Evolutionary conservation across 1,140 invertebrate genomes (phyloP).

Genomic region (Drosophila insularis): DNA sequence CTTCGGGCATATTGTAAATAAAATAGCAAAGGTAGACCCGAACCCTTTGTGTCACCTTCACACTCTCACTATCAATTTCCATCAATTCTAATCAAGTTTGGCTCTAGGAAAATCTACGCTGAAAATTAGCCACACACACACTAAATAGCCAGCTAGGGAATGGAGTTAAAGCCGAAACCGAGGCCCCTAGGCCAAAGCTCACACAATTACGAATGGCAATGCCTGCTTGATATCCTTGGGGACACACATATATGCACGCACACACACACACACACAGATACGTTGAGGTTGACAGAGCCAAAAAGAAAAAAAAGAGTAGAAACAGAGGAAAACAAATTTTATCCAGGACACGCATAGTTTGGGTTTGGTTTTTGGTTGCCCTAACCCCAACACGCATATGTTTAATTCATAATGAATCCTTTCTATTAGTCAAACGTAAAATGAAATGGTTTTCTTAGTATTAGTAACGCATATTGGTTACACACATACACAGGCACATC

Average conservation of each 20-base stretch:
- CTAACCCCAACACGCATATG: slow-evolving; percentile 48
- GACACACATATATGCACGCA: slow-evolving; percentile 18
- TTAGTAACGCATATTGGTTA: slow-evolving; percentile 73
- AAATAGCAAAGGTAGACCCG: slow-evolving; percentile 43
- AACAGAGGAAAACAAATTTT: slow-evolving; percentile 48
- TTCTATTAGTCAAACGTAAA: slow-evolving; percentile 80
- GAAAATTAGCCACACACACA: slow-evolving; percentile 61
- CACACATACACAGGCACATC: slow-evolving; percentile 44
- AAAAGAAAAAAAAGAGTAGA: too few species aligned
- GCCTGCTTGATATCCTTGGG: slow-evolving; percentile 28
- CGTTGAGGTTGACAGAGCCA: slow-evolving; percentile 3
- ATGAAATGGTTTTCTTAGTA: slow-evolving; percentile 71
- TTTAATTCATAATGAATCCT: slow-evolving; percentile 81
- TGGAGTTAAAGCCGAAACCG: slow-evolving; percentile 23
- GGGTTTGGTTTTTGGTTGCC: slow-evolving; percentile 1
- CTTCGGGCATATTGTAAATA: slow-evolving; percentile 43
- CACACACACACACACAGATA: background rate
- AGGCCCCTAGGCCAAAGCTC: slow-evolving; percentile 38
- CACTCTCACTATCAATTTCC: slow-evolving; percentile 57
- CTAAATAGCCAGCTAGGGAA: slow-evolving; percentile 52
- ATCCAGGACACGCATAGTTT: slow-evolving; percentile 61
- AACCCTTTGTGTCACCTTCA: slow-evolving; percentile 29
- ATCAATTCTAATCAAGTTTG: slow-evolving; percentile 77
- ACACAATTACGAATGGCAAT: slow-evolving; percentile 45
- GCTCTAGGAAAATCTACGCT: slow-evolving; percentile 60